Percentiles rank a stretch among this genome's conserved stretches.
Conservation (phyloP, 2,797 vertebrate genomes). For the Acrocephalus scirpaceus region DNA sequence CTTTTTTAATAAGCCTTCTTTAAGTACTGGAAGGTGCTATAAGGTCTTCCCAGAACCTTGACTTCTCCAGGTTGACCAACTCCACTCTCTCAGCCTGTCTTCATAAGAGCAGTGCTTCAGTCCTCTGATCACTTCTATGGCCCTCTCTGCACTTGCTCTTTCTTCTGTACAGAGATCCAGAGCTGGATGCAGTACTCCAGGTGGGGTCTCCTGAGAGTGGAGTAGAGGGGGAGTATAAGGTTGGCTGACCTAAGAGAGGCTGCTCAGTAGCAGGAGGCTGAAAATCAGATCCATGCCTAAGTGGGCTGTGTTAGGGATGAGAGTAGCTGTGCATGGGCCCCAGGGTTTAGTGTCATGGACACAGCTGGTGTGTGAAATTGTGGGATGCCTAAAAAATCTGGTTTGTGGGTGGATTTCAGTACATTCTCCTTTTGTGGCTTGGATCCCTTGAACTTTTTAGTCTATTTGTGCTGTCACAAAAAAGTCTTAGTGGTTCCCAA, state of each 20-base stretch:
- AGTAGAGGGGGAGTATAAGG: not conserved
- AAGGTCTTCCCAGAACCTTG: not conserved
- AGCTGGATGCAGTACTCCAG: not conserved
- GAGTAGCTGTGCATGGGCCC: not conserved
- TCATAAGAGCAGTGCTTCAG: not conserved
- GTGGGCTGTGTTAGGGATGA: not conserved
- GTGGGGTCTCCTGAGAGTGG: not conserved
- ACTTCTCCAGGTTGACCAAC: not conserved
- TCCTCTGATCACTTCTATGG: not conserved
- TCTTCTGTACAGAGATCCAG: not conserved
- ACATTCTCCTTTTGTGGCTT: not conserved
- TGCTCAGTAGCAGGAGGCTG: not conserved
- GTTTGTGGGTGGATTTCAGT: constrained; percentile 6
- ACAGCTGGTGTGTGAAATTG: not conserved
- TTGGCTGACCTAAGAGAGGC: not conserved
- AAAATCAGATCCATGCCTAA: not conserved
- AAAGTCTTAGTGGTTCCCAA: not conserved
- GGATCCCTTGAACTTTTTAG: not conserved
- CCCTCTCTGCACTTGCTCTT: not conserved
- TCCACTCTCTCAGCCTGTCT: not conserved
- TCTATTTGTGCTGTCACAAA: not conserved
- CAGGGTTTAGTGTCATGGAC: not conserved
- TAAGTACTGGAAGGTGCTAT: not conserved
- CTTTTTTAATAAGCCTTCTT: not conserved
- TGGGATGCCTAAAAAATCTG: constrained; percentile 8